Percentiles rank a stretch among this genome's conserved stretches.
Conservation (phyloP, 1,140 invertebrate species). For the Mercenaria mercenaria region DNA sequence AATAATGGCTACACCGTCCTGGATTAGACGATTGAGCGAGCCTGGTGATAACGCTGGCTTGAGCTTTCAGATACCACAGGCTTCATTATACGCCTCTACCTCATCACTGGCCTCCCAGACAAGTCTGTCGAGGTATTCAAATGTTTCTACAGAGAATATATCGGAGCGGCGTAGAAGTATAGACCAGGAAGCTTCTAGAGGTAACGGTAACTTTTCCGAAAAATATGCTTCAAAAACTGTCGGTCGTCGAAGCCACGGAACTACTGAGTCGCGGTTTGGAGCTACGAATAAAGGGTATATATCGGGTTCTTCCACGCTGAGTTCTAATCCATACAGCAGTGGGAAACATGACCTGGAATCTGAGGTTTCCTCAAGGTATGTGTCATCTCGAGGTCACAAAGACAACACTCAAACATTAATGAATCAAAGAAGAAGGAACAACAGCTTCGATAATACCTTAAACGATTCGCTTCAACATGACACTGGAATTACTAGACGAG, state of each 20-base stretch:
- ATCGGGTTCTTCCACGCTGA: background rate
- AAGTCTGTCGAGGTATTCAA: background rate
- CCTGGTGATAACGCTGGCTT: background rate
- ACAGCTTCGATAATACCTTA: background rate
- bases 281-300: background rate
- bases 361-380: background rate
- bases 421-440: background rate
- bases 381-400: background rate
- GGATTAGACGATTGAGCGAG: constrained; percentile 12
- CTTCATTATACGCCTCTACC: background rate
- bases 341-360: background rate
- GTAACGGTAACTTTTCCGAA: background rate
- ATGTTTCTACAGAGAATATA: background rate
- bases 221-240: background rate
- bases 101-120: background rate
- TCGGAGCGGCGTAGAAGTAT: background rate
- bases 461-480: background rate
- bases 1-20: constrained; percentile 1
- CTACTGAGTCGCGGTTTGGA: background rate
- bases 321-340: background rate
- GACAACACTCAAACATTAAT: background rate
- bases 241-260: background rate
- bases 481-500: background rate
- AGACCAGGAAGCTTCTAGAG: background rate
- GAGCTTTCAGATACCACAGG: background rate